phyloP scores from a whole-genome alignment of 2,888 invertebrate species.

The Amphipoea lucens region DNA sequence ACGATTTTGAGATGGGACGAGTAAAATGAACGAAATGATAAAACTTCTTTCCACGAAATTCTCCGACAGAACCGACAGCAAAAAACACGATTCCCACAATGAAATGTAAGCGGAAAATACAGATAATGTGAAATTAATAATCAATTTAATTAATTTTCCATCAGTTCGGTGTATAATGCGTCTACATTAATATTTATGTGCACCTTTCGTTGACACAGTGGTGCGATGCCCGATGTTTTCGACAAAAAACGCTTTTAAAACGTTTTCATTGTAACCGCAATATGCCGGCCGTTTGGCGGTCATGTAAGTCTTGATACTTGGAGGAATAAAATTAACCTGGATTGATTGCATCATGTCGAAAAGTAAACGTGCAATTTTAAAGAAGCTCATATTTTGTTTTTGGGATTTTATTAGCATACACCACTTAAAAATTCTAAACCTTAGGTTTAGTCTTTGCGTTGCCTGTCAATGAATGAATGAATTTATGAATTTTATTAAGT shows the following conservation, averaged over 20 bases:
- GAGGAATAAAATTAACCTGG: background rate
- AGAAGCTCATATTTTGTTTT: background rate
- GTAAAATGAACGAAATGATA: background rate
- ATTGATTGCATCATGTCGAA: no score
- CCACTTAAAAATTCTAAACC: background rate
- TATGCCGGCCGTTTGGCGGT: constrained; percentile 67
- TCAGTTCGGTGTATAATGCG: constrained; percentile 60
- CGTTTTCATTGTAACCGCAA: constrained; percentile 77
- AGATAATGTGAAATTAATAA: constrained; percentile 40
- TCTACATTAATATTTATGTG: constrained; percentile 73
- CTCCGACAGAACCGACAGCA: background rate
- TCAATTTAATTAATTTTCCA: constrained; percentile 60
- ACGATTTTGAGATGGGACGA: background rate
- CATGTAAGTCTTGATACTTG: constrained; percentile 67
- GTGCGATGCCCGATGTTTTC: constrained; percentile 65
- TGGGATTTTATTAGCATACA: background rate
- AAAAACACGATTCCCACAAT: constrained; percentile 27
- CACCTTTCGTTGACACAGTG: constrained; percentile 73
- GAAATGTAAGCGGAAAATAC: constrained; percentile 45
- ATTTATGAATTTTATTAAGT: background rate
- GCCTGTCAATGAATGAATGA: background rate
- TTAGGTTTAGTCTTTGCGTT: background rate
- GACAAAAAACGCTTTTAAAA: constrained; percentile 79
- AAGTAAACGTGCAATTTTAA: background rate
- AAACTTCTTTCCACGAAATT: background rate